These are phyloP conservation scores for Glaucomys volans DNA, from an alignment of 2,113 vertebrate genomes.

Conservation along the genomic window DNA sequence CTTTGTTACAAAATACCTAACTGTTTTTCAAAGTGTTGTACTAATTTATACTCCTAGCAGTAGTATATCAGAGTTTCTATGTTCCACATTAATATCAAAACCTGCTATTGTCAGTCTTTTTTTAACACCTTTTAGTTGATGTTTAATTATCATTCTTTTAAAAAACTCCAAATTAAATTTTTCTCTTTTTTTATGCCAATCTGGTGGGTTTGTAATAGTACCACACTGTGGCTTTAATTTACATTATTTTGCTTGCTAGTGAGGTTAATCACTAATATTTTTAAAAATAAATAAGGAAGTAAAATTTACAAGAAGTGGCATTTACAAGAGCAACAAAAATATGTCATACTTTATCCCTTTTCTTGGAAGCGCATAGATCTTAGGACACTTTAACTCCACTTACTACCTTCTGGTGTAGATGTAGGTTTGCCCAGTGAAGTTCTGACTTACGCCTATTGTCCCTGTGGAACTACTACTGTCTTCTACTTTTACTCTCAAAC, in stretches of 20 bases:
- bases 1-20: constrained; percentile 1
- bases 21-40: neutral
- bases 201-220: constrained; percentile 6
- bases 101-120: neutral
- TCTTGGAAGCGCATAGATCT: neutral
- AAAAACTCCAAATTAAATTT: neutral
- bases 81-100: neutral
- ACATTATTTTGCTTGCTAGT: constrained; percentile 33
- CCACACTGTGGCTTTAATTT: constrained; percentile 18
- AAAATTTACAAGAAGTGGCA: neutral
- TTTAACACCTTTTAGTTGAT: neutral
- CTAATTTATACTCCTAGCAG: neutral
- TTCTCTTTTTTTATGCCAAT: neutral
- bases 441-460: neutral
- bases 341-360: neutral
- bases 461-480: neutral
- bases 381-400: neutral
- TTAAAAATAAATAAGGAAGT: constrained; percentile 20
- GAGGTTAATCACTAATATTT: constrained; percentile 6
- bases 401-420: neutral
- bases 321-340: neutral
- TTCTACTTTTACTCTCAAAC: neutral
- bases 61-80: neutral
- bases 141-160: constrained; percentile 25
- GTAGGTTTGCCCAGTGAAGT: neutral